Conservation (phyloP, 2,888 invertebrate genomes). For the Brachylomia viminalis region DNA sequence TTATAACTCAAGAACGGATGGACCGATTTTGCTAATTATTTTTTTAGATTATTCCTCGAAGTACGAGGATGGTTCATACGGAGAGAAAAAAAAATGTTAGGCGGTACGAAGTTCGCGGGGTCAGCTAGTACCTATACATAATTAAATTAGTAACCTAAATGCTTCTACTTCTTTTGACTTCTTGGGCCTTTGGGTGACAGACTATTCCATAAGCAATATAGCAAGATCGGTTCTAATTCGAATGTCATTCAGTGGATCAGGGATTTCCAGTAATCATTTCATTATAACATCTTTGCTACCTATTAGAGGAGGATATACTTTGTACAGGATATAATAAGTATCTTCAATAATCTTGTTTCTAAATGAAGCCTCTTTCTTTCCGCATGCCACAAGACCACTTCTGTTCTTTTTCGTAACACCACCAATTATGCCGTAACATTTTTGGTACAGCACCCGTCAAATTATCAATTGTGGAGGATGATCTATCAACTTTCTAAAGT, state of each 20-base stretch:
- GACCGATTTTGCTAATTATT: too few relatives aligned
- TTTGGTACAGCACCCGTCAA: conserved; percentile 59
- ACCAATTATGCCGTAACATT: conserved; percentile 55
- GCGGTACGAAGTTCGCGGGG: too few relatives aligned
- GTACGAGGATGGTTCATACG: too few relatives aligned
- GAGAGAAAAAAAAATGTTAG: too few relatives aligned
- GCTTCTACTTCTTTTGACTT: not conserved
- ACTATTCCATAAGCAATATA: too few relatives aligned
- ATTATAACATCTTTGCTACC: not conserved
- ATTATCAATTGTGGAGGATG: conserved; percentile 67
- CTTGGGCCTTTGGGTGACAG: too few relatives aligned
- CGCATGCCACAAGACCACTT: conserved; percentile 26
- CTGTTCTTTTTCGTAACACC: conserved; percentile 51
- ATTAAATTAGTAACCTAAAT: not conserved
- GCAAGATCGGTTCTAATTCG: not conserved
- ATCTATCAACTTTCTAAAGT: conserved; percentile 65
- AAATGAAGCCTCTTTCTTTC: conserved; percentile 15
- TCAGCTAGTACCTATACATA: too few relatives aligned
- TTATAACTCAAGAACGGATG: too few relatives aligned
- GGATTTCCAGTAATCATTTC: not conserved
- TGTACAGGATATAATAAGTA: not conserved
- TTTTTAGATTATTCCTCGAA: too few relatives aligned
- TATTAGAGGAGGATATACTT: not conserved
- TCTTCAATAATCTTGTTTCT: not conserved
- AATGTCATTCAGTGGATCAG: not conserved